Evolutionary conservation across 2,888 invertebrate species (phyloP), one percentile per base, ranked within the genome.

Genomic region (Volucella inflata): DNA sequence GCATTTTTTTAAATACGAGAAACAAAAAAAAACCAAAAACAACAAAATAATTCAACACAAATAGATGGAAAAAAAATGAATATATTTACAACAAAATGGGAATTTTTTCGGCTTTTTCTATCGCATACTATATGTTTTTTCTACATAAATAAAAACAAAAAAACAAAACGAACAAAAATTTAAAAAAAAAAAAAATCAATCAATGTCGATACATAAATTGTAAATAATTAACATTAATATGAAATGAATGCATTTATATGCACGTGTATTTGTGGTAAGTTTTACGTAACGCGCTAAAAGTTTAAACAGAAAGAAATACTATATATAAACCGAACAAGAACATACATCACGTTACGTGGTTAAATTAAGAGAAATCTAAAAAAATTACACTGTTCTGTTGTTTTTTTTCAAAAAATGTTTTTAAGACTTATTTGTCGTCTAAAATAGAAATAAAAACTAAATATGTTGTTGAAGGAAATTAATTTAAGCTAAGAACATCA

Each of bases 221-320:
- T 87, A 81, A 80, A 77, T 82, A 77, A 21, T 74, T 50, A 46
- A 74, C 75, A 76, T 38, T 62, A 67, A 71, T 71, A 72, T 64
- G 51, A 50, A 51, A 72, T 72, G 68, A 68, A 83, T 75, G 53
- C 70, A 64, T 80, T 64, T 60, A 75, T 59, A 77, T 44, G 68
- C 75, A 79, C 68, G 76, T 87, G 81, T 80, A 87, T 81, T 76
- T 87, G 88, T 88, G 88, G 88, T 88, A 88, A 87, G 87, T 88
- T 88, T 88, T 88, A 88, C 87, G 88, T 83, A 85, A 87, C 21
- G 87, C 80, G 74, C 87, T 75, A 85, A 79, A 60, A 67, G 70
- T 30, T 38, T 11, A 42, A 50, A 53, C 17, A 60, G 17, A 71
- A 87, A 74, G 16, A 6, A 67, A 8, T 77, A 59, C 8, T 57